Percentiles rank a stretch among this genome's conserved stretches.
Conservation (phyloP, 2,113 vertebrate species). For the Cynocephalus volans region DNA sequence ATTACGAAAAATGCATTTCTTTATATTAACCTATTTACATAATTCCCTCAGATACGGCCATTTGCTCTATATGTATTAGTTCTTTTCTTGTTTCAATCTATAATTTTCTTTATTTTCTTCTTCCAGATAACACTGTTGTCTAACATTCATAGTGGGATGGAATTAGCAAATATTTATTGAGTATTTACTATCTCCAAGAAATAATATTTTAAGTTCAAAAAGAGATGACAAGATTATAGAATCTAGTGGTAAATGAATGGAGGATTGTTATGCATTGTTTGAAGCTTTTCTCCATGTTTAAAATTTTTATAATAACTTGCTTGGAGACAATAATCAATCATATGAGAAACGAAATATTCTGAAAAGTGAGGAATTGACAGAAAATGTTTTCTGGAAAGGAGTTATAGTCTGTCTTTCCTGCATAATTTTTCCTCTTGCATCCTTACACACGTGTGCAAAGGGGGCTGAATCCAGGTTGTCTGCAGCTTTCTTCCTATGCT, state of each 20-base stretch:
- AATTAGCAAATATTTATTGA: conserved; percentile 12
- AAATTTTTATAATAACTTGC: too few relatives aligned
- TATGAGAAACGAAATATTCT: too few relatives aligned
- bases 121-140: neutral
- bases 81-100: neutral
- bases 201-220: neutral
- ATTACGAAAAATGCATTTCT: neutral
- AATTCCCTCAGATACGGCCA: neutral
- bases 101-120: neutral
- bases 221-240: neutral
- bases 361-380: too few relatives aligned
- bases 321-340: too few relatives aligned
- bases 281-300: neutral
- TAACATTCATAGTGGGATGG: neutral
- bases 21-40: neutral
- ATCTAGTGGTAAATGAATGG: neutral
- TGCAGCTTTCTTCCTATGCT: too few relatives aligned
- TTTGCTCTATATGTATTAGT: neutral
- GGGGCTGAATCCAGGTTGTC: too few relatives aligned
- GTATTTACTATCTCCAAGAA: neutral
- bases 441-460: too few relatives aligned
- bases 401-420: too few relatives aligned
- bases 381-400: too few relatives aligned
- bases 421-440: too few relatives aligned
- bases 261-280: neutral